These are phyloP conservation scores for Amphiprion percula DNA, from an alignment of 2,113 vertebrate genomes.

Conservation along the genomic window DNA sequence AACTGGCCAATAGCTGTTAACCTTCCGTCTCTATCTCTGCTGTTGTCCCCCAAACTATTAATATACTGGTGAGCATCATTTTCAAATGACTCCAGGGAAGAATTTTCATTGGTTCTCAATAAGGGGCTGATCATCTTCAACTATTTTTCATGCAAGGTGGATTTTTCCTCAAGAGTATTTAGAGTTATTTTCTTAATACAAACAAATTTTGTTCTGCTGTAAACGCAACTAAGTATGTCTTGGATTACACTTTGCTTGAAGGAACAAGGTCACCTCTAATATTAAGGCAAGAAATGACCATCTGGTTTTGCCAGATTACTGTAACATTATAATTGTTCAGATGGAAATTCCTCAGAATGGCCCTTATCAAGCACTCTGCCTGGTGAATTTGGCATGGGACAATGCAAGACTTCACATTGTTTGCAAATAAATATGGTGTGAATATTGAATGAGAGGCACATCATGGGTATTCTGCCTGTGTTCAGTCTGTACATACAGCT, in stretches of 20 bases:
- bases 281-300: conserved; percentile 36
- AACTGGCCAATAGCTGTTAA: conserved; percentile 71
- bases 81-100: conserved; percentile 55
- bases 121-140: conserved; percentile 60
- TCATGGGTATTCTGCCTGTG: conserved; percentile 1
- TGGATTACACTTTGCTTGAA: conserved; percentile 22
- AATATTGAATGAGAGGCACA: conserved; percentile 13
- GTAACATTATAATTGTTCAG: conserved; percentile 33
- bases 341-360: not conserved
- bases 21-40: conserved; percentile 52
- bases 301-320: conserved; percentile 49
- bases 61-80: conserved; percentile 59
- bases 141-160: conserved; percentile 57
- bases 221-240: not conserved
- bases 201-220: conserved; percentile 44
- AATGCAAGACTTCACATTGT: conserved; percentile 22
- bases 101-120: conserved; percentile 56
- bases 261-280: conserved; percentile 26
- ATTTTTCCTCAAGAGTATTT: conserved; percentile 56
- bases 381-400: conserved; percentile 24
- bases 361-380: conserved; percentile 4
- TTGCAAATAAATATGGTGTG: conserved; percentile 25
- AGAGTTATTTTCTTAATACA: conserved; percentile 44
- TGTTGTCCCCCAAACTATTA: conserved; percentile 54
- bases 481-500: conserved; percentile 51